Conservation (phyloP, 2,888 invertebrate species). For the Pseudanteris insignis region DNA sequence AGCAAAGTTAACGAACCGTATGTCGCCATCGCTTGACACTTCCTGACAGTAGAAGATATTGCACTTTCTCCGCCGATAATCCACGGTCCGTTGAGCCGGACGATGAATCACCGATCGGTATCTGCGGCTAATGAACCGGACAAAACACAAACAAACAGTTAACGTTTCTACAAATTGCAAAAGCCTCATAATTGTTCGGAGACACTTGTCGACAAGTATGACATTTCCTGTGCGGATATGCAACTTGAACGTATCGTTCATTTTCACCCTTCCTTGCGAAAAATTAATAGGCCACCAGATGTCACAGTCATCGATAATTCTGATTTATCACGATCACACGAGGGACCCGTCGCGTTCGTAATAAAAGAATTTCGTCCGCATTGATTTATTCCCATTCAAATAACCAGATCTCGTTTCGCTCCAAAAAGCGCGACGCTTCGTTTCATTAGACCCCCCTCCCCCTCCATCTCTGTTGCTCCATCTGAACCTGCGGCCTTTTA, state of each 20-base stretch:
- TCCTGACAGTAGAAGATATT: slow-evolving; percentile 17
- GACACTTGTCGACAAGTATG: no score
- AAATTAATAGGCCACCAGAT: no score
- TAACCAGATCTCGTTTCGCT: slow-evolving; percentile 49
- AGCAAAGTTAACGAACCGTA: no score
- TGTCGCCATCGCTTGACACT: slow-evolving; percentile 20
- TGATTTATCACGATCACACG: slow-evolving; percentile 27
- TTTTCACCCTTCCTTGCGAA: no score
- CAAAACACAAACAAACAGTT: no score
- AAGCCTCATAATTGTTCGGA: no score
- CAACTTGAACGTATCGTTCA: no score
- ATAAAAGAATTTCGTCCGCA: no score
- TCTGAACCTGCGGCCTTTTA: not conserved
- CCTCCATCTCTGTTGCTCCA: slow-evolving; percentile 1
- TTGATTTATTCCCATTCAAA: slow-evolving; percentile 34
- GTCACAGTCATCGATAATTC: slow-evolving; percentile 26
- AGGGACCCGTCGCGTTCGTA: no score
- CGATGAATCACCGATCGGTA: not conserved
- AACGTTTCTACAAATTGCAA: no score
- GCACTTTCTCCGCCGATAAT: slow-evolving; percentile 28
- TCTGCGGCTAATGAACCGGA: no score
- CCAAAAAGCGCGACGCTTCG: slow-evolving; percentile 47
- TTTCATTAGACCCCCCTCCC: slow-evolving; percentile 21
- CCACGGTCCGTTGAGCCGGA: slow-evolving; percentile 14
- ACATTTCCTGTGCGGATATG: no score